Conservation (phyloP, 2,113 vertebrate genomes). For the Phylloscopus whistleri region DNA sequence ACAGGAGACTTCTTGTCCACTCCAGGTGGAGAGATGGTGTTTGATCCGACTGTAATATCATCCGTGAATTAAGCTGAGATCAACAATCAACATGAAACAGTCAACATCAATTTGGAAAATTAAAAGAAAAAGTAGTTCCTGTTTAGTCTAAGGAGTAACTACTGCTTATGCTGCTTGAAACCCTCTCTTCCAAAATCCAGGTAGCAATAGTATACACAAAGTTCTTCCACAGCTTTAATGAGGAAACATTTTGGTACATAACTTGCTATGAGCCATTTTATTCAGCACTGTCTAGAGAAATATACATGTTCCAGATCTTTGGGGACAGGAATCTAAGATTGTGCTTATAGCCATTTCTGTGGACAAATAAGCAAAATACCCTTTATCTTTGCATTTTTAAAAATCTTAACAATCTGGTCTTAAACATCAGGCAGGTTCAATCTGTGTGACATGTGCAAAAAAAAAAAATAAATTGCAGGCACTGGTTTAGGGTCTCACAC, state of each 20-base stretch:
- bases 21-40: not conserved
- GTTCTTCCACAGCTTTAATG: not conserved
- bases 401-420: not conserved
- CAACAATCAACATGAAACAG: not conserved
- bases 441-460: not conserved
- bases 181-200: not conserved
- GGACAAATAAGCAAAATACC: not conserved
- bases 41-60: not conserved
- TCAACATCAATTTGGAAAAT: not conserved
- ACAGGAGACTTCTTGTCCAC: not conserved
- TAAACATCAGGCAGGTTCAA: not conserved
- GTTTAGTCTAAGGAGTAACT: not conserved
- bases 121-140: not conserved
- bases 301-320: not conserved
- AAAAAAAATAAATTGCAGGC: not conserved
- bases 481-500: not conserved
- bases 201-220: not conserved
- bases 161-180: not conserved
- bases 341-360: not conserved
- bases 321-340: not conserved
- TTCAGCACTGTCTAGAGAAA: not conserved
- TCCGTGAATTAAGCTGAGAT: not conserved
- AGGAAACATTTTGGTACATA: not conserved
- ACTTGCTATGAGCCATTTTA: not conserved
- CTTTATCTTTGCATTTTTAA: not conserved